Conservation (phyloP, 2,113 vertebrate genomes). For the Cettia cetti region DNA sequence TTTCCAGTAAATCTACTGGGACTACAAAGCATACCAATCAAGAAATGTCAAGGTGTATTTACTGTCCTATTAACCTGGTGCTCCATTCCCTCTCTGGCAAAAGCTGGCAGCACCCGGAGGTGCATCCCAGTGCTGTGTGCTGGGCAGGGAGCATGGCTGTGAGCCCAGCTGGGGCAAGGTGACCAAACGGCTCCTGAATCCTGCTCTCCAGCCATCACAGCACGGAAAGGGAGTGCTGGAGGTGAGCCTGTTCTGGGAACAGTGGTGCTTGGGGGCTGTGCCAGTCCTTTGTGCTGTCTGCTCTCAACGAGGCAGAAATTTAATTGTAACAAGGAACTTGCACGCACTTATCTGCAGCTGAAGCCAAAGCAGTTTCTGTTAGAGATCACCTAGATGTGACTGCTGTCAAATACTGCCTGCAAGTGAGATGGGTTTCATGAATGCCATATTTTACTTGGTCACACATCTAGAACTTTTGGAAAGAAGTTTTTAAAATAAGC, state of each 20-base stretch:
- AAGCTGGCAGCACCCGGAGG: fast-evolving
- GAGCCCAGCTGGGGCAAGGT: neutral
- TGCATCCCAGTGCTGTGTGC: neutral
- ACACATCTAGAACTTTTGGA: neutral
- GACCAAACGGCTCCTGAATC: neutral
- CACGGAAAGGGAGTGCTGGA: neutral
- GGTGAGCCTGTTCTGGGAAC: neutral
- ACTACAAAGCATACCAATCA: neutral
- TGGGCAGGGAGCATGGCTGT: neutral
- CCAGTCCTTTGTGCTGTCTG: neutral
- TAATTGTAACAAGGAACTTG: neutral
- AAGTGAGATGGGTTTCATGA: neutral
- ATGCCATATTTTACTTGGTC: neutral
- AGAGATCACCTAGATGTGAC: neutral
- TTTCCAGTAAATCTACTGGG: neutral
- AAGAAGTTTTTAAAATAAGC: neutral
- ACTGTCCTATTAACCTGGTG: neutral
- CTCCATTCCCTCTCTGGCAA: neutral
- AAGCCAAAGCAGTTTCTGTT: neutral
- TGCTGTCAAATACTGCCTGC: neutral
- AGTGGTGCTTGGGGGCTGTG: neutral
- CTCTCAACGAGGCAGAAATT: neutral
- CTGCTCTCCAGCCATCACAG: fast-evolving
- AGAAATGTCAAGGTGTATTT: neutral
- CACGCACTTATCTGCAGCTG: neutral